These are phyloP conservation scores for Aphidius gifuensis DNA, from an alignment of 1,140 invertebrate genomes.

Conservation along the genomic window DNA sequence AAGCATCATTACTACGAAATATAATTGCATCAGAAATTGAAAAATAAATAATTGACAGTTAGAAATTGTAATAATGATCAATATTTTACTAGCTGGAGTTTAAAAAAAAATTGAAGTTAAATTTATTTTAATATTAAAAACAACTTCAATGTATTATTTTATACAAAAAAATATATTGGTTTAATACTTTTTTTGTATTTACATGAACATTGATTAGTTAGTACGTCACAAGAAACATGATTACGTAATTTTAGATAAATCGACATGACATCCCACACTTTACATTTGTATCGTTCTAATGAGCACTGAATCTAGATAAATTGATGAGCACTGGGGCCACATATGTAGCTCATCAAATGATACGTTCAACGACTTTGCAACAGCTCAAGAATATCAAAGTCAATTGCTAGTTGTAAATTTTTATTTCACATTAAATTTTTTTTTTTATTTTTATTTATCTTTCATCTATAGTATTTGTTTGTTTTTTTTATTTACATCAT, in stretches of 20 bases:
- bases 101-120: too few species aligned
- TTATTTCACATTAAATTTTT: not conserved
- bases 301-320: constrained; percentile 22
- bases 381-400: not conserved
- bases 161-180: not conserved
- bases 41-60: too few species aligned
- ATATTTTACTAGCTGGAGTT: too few species aligned
- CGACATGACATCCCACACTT: constrained; percentile 8
- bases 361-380: too few species aligned
- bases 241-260: constrained; percentile 7
- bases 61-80: too few species aligned
- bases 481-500: not conserved
- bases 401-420: not conserved
- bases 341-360: constrained; percentile 13
- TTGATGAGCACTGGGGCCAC: constrained; percentile 16
- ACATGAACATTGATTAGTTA: not conserved
- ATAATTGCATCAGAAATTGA: too few species aligned
- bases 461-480: not conserved
- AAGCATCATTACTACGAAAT: too few species aligned
- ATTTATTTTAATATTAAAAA: too few species aligned
- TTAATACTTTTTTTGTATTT: constrained; percentile 32
- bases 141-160: too few species aligned
- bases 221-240: constrained; percentile 2
- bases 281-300: constrained; percentile 7
- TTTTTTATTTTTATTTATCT: too few species aligned